Percentiles rank a stretch among this genome's conserved stretches.
These are phyloP conservation scores for Dryococelus australis DNA, from an alignment of 2,888 invertebrate species.

Conservation along the genomic window DNA sequence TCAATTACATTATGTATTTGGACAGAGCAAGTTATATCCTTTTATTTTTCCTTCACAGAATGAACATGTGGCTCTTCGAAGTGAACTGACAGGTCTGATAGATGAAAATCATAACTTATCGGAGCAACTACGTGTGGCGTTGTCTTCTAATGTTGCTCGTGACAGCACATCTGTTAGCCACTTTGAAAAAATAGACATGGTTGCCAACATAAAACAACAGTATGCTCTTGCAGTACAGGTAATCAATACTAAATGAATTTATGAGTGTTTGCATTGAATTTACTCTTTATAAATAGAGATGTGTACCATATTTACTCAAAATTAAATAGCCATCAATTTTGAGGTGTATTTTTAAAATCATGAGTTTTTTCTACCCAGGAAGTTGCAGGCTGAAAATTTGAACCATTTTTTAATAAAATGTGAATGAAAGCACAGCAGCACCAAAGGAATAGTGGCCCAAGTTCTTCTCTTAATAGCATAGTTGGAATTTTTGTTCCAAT, in stretches of 20 bases:
- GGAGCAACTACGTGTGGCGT: constrained; percentile 28
- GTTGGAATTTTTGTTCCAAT: no score
- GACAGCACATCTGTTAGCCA: constrained; percentile 23
- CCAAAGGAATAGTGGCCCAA: no score
- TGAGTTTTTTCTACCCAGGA: no score
- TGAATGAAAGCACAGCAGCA: no score
- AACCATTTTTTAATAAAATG: no score
- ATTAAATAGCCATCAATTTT: no score
- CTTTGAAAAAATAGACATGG: constrained; percentile 38
- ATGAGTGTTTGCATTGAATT: no score
- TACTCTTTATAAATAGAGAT: no score
- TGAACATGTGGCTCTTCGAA: constrained; percentile 33
- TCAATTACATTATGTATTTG: not conserved
- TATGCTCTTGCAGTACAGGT: constrained; percentile 38
- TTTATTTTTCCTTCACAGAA: constrained; percentile 12
- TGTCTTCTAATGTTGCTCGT: constrained; percentile 17
- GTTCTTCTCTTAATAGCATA: no score
- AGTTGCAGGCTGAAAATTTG: no score
- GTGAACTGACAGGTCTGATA: constrained; percentile 30
- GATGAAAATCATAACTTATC: constrained; percentile 35
- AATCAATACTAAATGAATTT: not conserved
- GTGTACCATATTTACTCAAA: no score
- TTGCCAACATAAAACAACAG: constrained; percentile 38
- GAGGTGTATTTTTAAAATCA: no score
- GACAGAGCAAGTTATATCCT: not conserved